Evolutionary conservation across 2,797 vertebrate genomes (phyloP).

Genomic region (Tapera naevia): DNA sequence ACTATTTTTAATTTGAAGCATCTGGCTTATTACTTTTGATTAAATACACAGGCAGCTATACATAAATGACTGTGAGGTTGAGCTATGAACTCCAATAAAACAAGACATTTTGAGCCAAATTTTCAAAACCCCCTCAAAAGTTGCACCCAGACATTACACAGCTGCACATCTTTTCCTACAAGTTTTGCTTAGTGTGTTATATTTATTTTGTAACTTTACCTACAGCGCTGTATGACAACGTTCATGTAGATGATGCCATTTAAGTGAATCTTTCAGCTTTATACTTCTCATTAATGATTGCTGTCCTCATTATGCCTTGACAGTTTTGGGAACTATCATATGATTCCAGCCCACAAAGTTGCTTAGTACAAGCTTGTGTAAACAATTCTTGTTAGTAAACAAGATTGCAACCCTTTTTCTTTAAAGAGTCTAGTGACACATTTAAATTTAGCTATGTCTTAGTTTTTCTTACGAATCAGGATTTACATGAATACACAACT

Average conservation of each 20-base stretch:
- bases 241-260: neutral
- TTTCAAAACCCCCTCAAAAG: neutral
- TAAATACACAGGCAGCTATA: neutral
- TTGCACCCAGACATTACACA: neutral
- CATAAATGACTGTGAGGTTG: neutral
- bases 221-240: neutral
- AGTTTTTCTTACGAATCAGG: neutral
- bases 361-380: neutral
- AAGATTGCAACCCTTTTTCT: neutral
- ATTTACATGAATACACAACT: neutral
- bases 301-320: neutral
- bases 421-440: neutral
- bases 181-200: neutral
- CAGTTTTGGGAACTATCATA: neutral
- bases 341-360: neutral
- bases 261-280: neutral
- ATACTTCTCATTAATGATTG: neutral
- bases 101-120: neutral
- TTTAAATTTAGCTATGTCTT: neutral
- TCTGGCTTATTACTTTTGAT: neutral
- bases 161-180: neutral
- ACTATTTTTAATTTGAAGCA: slow-evolving; percentile 28
- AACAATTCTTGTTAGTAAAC: neutral
- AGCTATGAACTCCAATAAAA: neutral
- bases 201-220: neutral